A percentile compares a stretch with the other conserved stretches of the same genome.
phyloP scores from a whole-genome alignment of 2,113 vertebrate species.

The Colius striatus region DNA sequence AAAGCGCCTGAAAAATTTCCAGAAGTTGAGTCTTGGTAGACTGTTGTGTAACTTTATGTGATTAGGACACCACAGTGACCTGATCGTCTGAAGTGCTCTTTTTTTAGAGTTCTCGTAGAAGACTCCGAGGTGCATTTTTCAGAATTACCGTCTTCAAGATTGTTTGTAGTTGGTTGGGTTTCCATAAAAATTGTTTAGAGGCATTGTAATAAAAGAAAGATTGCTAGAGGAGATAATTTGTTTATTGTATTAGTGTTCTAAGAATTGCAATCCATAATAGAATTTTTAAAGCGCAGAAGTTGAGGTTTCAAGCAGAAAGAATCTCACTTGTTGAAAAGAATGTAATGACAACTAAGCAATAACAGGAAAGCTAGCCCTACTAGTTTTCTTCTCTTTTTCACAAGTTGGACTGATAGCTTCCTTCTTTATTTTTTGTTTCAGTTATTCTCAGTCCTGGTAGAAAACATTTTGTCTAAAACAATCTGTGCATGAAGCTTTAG shows the following conservation, averaged over 20 bases:
- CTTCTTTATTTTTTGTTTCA: not conserved
- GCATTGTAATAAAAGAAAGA: constrained; percentile 1
- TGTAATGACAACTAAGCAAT: not conserved
- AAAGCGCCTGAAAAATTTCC: not conserved
- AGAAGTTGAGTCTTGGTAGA: not conserved
- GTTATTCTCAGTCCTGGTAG: not conserved
- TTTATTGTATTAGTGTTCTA: not conserved
- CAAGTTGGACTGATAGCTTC: not conserved
- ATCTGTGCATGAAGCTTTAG: not conserved
- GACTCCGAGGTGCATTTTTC: not conserved
- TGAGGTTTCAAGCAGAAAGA: not conserved
- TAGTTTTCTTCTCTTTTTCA: not conserved
- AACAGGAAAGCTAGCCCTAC: not conserved
- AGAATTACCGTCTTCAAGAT: not conserved
- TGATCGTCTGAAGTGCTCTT: not conserved
- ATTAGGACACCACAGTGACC: not conserved
- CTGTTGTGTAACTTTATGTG: not conserved
- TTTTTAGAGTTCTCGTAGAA: not conserved
- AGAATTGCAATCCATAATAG: not conserved
- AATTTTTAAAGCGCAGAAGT: not conserved
- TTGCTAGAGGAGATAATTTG: not conserved
- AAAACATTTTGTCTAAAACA: not conserved
- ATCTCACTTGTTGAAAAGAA: not conserved
- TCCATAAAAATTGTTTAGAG: constrained; percentile 6
- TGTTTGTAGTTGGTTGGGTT: not conserved